These are phyloP conservation scores for Brotula barbata DNA, from an alignment of 2,797 vertebrate genomes.

Conservation along the genomic window DNA sequence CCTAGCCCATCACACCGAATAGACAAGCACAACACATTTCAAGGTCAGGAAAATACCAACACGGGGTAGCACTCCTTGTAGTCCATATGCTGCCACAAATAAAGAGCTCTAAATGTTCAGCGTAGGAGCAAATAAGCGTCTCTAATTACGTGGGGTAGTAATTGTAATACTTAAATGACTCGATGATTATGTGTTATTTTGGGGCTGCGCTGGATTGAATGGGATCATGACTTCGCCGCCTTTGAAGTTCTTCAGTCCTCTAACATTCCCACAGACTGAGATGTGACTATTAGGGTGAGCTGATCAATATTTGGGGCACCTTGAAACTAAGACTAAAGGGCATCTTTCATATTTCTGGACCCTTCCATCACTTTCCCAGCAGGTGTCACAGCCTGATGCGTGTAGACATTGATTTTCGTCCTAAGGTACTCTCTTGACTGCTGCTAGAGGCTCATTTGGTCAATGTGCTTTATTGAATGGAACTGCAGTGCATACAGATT, in stretches of 20 bases:
- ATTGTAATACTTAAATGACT: background rate
- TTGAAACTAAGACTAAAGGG: constrained; percentile 58
- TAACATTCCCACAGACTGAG: constrained; percentile 28
- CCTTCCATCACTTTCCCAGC: constrained; percentile 39
- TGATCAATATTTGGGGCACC: constrained; percentile 57
- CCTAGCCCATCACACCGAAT: no score
- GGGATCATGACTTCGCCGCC: constrained; percentile 5
- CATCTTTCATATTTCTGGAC: constrained; percentile 60
- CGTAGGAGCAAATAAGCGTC: background rate
- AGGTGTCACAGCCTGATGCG: constrained; percentile 34
- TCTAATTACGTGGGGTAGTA: background rate
- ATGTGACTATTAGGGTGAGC: constrained; percentile 21
- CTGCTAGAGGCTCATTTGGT: constrained; percentile 21
- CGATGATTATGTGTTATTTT: background rate
- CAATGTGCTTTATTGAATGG: constrained; percentile 16
- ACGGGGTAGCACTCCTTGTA: no score
- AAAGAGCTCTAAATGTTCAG: no score
- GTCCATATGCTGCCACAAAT: no score
- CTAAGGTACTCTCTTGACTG: constrained; percentile 29
- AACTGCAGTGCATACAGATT: constrained; percentile 15
- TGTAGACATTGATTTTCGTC: constrained; percentile 55
- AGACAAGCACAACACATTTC: no score
- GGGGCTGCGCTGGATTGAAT: background rate
- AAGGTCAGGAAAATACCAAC: no score
- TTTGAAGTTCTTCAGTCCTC: constrained; percentile 16